These are phyloP conservation scores for Nyctibius bracteatus DNA, from an alignment of 2,113 vertebrate genomes.

Conservation along the genomic window DNA sequence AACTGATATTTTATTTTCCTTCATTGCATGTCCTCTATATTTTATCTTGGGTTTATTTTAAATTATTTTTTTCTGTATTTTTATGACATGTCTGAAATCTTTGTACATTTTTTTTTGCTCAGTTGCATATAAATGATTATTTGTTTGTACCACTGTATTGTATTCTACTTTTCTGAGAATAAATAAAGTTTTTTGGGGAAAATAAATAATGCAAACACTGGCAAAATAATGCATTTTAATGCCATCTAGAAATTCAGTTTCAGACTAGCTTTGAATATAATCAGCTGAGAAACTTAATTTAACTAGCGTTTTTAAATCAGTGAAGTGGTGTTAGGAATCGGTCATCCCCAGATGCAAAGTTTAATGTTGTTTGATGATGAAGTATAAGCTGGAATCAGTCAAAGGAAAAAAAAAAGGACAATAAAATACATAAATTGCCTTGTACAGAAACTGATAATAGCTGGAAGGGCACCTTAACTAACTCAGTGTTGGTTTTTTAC, in stretches of 20 bases:
- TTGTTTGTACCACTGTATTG: constrained; percentile 65
- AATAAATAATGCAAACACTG: constrained; percentile 36
- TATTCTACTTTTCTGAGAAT: constrained; percentile 56
- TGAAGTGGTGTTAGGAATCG: neutral
- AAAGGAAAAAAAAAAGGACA: neutral
- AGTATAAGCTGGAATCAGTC: neutral
- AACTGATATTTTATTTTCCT: constrained; percentile 23
- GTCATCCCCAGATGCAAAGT: neutral
- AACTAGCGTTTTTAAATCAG: neutral
- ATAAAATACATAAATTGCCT: neutral
- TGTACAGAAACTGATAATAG: neutral
- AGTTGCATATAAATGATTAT: constrained; percentile 61
- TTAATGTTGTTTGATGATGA: neutral
- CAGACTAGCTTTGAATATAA: neutral
- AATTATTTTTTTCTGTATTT: constrained; percentile 65
- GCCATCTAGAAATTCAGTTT: constrained; percentile 29
- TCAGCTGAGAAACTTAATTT: constrained; percentile 3
- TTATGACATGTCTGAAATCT: constrained; percentile 50
- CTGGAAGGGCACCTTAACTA: neutral
- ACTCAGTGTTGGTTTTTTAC: neutral
- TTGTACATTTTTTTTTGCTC: constrained; percentile 63
- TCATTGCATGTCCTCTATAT: constrained; percentile 60
- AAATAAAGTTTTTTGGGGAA: constrained; percentile 58
- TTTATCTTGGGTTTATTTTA: constrained; percentile 49
- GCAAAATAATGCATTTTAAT: constrained; percentile 51